Percentiles rank a stretch among this genome's conserved stretches.
Evolutionary conservation across 2,888 invertebrate genomes (phyloP).

Genomic region (Diogma glabrata): DNA sequence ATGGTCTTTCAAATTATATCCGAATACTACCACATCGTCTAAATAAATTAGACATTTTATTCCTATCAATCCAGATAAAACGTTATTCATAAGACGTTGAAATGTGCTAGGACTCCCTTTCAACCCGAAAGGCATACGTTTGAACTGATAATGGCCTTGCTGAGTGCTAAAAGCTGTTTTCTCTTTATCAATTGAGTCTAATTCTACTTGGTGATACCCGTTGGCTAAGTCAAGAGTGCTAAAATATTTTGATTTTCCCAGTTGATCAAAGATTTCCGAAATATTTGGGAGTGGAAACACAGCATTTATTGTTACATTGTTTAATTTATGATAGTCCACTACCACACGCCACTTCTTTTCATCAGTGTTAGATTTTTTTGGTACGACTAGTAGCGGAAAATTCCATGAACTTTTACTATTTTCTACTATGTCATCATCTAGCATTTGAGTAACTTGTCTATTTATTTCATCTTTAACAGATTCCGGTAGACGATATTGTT

Average conservation of each 20-base stretch:
- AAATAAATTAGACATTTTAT: constrained; percentile 6
- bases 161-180: background rate
- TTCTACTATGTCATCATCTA: background rate
- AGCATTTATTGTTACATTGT: background rate
- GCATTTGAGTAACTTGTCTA: background rate
- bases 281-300: constrained; percentile 2
- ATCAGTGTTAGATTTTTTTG: background rate
- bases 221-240: background rate
- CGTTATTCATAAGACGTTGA: background rate
- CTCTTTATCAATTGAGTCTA: background rate
- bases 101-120: too few relatives aligned
- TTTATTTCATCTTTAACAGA: background rate
- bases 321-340: background rate
- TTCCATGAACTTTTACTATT: background rate
- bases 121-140: background rate
- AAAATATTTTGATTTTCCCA: background rate
- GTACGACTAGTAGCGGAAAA: background rate
- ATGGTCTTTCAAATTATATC: constrained; percentile 21
- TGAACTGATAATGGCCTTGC: background rate
- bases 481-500: constrained; percentile 1
- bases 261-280: background rate
- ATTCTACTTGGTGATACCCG: background rate
- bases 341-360: background rate
- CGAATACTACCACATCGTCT: constrained; percentile 11
- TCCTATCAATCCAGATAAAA: background rate